Percentiles rank a stretch among this genome's conserved stretches.
Evolutionary conservation across 2,888 invertebrate genomes (phyloP).

Genomic region (Dermolepida albohirtum): DNA sequence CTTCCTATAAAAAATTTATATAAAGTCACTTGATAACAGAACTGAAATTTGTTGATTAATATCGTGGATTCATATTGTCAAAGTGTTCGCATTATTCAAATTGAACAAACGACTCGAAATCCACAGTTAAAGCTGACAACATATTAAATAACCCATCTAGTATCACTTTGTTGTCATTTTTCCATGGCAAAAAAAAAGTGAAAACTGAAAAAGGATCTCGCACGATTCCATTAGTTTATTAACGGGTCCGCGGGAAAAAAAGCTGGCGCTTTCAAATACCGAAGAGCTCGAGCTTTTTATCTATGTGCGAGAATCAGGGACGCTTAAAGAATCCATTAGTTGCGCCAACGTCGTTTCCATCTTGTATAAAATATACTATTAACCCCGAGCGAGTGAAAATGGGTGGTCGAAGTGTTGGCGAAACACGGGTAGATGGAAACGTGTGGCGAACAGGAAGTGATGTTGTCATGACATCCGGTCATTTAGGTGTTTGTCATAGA

Average conservation of each 20-base stretch:
- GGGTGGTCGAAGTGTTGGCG: not conserved
- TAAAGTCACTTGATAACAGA: too few relatives aligned
- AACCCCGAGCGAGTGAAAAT: not conserved
- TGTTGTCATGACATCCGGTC: constrained; percentile 8
- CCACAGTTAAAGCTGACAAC: too few relatives aligned
- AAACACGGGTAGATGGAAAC: not conserved
- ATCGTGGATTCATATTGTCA: too few relatives aligned
- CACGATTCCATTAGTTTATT: constrained; percentile 28
- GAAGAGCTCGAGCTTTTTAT: constrained; percentile 11
- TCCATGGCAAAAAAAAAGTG: not conserved
- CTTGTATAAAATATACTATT: too few relatives aligned
- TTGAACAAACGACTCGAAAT: too few relatives aligned
- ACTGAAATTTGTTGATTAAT: too few relatives aligned
- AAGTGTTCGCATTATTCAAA: too few relatives aligned
- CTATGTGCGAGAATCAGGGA: constrained; percentile 10
- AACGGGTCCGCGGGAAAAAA: not conserved
- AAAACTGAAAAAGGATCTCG: not conserved
- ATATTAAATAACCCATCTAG: too few relatives aligned
- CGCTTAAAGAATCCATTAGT: constrained; percentile 22
- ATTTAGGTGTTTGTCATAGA: constrained; percentile 10
- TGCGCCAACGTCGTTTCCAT: not conserved
- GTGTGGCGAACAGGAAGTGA: not conserved
- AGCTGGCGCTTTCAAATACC: not conserved
- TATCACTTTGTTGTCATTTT: too few relatives aligned
- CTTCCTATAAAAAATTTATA: too few relatives aligned